These are phyloP conservation scores for roundworm (Caenorhabditis elegans) DNA, from an alignment of 1,140 invertebrate species.

Conservation along the genomic window DNA sequence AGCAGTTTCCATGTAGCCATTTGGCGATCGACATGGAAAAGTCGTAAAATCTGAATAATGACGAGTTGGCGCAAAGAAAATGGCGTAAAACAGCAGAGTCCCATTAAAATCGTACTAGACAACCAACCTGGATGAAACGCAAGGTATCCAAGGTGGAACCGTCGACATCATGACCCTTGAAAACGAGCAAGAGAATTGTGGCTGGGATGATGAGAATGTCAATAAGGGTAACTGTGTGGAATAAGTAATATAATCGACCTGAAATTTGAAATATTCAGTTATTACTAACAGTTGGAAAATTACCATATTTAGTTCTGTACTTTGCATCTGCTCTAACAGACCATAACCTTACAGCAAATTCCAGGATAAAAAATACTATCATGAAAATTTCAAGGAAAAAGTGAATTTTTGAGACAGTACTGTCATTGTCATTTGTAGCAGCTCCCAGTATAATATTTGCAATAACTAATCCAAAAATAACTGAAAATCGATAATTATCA, in stretches of 20 bases:
- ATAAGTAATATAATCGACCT: constrained; percentile 48
- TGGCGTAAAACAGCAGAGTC: too few relatives aligned
- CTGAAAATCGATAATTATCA: background rate
- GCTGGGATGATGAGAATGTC: constrained; percentile 50
- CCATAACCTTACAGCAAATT: constrained; percentile 51
- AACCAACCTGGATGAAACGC: constrained; percentile 37
- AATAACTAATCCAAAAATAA: constrained; percentile 14
- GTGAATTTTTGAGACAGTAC: background rate
- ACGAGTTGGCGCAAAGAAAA: background rate
- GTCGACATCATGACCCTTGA: constrained; percentile 32
- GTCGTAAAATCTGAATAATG: constrained; percentile 48
- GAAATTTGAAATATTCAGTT: background rate
- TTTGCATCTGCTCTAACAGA: constrained; percentile 50
- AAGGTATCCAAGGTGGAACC: constrained; percentile 47
- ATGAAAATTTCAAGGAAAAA: constrained; percentile 44
- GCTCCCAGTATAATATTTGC: background rate
- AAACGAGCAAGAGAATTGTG: constrained; percentile 38
- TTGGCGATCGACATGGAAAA: constrained; percentile 54
- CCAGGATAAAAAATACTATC: constrained; percentile 51
- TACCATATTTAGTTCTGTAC: constrained; percentile 29
- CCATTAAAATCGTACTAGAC: background rate
- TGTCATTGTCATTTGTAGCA: constrained; percentile 8
- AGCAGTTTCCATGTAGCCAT: constrained; percentile 58
- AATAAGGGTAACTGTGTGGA: constrained; percentile 46
- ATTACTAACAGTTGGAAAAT: background rate